These are phyloP conservation scores for Hydraecia micacea DNA, from an alignment of 2,888 invertebrate genomes.

Conservation along the genomic window DNA sequence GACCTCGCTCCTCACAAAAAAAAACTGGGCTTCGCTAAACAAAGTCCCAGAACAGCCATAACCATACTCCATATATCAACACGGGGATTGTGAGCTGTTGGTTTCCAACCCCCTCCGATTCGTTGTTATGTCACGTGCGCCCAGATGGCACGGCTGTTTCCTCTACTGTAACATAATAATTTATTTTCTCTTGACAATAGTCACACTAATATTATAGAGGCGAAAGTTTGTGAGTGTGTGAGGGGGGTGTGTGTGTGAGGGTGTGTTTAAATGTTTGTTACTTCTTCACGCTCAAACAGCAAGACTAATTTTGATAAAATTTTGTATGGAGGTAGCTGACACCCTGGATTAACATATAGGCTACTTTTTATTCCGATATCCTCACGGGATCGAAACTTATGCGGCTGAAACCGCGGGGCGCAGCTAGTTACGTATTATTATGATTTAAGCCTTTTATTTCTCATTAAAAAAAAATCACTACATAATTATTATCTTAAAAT, in stretches of 20 bases:
- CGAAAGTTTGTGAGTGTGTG: no score
- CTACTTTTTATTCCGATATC: no score
- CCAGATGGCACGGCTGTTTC: slow-evolving; percentile 20
- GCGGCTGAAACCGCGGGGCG: no score
- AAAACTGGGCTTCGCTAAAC: slow-evolving; percentile 15
- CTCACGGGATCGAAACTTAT: no score
- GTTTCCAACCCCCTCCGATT: slow-evolving; percentile 26
- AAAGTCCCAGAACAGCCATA: slow-evolving; percentile 13
- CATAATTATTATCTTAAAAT: no score
- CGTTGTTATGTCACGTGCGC: slow-evolving; percentile 30
- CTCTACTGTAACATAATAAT: neutral
- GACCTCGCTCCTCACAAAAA: slow-evolving; percentile 5
- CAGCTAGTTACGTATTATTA: neutral
- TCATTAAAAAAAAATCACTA: neutral
- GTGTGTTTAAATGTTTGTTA: no score
- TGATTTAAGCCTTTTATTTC: neutral
- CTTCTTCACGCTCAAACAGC: no score
- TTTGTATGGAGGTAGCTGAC: no score
- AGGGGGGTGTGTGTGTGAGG: no score
- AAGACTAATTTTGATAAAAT: no score
- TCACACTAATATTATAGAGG: neutral
- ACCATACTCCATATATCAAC: slow-evolving; percentile 18
- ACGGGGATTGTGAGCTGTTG: slow-evolving; percentile 5
- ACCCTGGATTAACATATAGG: no score
- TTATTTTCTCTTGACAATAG: neutral